Conservation (phyloP, 2,888 invertebrate genomes). For the Mimachlamys varia region DNA sequence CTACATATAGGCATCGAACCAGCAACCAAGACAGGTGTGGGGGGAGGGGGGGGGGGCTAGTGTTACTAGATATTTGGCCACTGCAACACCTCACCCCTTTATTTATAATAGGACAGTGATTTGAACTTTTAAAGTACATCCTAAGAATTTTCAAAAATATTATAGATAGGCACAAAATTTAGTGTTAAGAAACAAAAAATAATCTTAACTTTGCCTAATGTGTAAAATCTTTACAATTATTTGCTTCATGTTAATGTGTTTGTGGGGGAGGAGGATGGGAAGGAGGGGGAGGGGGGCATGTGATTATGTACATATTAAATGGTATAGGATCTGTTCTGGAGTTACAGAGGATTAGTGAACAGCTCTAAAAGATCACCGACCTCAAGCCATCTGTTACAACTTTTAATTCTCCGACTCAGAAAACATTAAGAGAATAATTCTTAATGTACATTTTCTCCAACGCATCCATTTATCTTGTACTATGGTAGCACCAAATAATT, state of each 20-base stretch:
- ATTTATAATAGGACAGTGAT: too few species aligned
- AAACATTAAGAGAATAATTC: neutral
- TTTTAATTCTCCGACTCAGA: neutral
- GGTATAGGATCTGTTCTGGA: too few species aligned
- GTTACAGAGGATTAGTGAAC: neutral
- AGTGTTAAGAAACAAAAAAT: too few species aligned
- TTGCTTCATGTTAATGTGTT: neutral
- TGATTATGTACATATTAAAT: neutral
- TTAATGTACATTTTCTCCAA: neutral
- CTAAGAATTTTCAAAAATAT: too few species aligned
- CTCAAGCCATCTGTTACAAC: neutral
- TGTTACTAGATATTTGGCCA: too few species aligned
- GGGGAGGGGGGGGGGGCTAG: too few species aligned
- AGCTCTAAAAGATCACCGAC: neutral
- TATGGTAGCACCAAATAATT: neutral
- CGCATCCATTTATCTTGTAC: neutral
- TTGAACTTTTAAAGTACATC: too few species aligned
- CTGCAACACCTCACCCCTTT: too few species aligned
- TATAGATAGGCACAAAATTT: too few species aligned
- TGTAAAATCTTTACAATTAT: neutral
- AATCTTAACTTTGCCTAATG: neutral
- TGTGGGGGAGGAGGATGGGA: neutral
- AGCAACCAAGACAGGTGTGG: too few species aligned
- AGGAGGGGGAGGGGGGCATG: neutral
- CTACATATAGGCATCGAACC: too few species aligned